Evolutionary conservation across 2,113 vertebrate species (phyloP), one percentile per base, ranked within the genome.

Genomic region (Erythrolamprus reginae): DNA sequence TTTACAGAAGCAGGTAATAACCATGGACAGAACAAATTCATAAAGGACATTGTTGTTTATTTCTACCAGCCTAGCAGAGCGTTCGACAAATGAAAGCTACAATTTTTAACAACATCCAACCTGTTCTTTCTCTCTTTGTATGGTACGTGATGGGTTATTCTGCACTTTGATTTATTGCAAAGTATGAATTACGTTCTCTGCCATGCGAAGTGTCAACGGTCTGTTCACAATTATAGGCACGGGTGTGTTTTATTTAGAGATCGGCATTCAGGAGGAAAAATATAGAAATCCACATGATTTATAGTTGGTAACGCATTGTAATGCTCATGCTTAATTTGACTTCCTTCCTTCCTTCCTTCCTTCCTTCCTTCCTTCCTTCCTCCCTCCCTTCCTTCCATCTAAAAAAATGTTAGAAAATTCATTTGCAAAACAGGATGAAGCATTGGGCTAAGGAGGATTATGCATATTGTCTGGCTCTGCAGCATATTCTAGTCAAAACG

Each of bases 401-500:
- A 53, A 56, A 83, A 86, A 84, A 55, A 55, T 47, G n/a, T 38
- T 5, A 82, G 65, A 2, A 7, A 93, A 88, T 89, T 90, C 92
- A 94, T 90, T 95, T 95, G 90, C 93, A 93, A 93, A 96, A 92
- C 86, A 84, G 96, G 91, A 95, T 96, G 90, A 55, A 95, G 95
- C 92, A 94, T 92, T 84, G 95, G 93, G 95, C 97, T 94, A 96
- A 93, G 94, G 96, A 91, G 91, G 92, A 96, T 93, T 93, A 95
- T 95, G 95, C 94, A 94, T 95, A 96, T 97, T 97, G 96, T 95
- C 96, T 95, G 96, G 93, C 95, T 95, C 88, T 8, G 82, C 93
- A 96, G 96, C 96, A 97, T 97, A 97, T 97, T 96, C 96, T 95
- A 96, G 95, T 96, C 96, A 97, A 97, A 97, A 97, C 97, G 96